Evolutionary conservation across 2,113 vertebrate genomes (phyloP).

Genomic region (crab-eating macaque (Macaca fascicularis)): T2T-MFA8v1.1 NC_088376.1:126347501-126348000

Average conservation of each 20-base stretch:
- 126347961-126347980: background rate
- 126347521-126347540: background rate
- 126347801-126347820: background rate
- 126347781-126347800: background rate
- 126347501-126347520: background rate
- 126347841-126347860: background rate
- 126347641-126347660: constrained; percentile 24
- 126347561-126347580: background rate
- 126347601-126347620: background rate
- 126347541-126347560: background rate
- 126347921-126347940: background rate
- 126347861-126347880: background rate
- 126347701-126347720: constrained; percentile 4
- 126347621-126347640: background rate
- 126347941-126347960: background rate
- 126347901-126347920: background rate
- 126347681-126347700: constrained; percentile 18
- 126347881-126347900: background rate
- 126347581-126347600: background rate
- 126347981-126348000: background rate
- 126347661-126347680: background rate
- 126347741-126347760: background rate
- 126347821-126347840: background rate
- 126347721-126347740: background rate
- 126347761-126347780: background rate